Evolutionary conservation across 2,113 vertebrate genomes (phyloP), one percentile per base, ranked within the genome.

Genomic region (Heptranchias perlo): DNA sequence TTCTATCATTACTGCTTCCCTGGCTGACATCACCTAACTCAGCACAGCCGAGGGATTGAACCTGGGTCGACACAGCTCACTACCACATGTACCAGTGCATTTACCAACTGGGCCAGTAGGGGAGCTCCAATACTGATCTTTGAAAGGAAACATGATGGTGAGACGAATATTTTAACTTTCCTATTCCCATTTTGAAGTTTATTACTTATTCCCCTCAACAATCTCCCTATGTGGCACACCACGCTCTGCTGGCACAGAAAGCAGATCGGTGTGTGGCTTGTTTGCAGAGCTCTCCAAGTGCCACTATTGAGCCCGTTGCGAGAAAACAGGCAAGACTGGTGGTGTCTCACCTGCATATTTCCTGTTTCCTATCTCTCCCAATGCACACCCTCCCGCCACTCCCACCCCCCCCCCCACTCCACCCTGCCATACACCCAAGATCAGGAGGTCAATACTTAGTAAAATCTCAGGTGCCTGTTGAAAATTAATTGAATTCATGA

Each of bases 401-500:
- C 47, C 23, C 86, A 78, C 35, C 10, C 39, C 47, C 18, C 0
- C 78, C 18, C 78, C 21, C 78, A 44, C 16, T 44, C 78, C 78
- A 82, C 78, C 39, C 39, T 7, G 39, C 25, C 52, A 58, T 31
- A 58, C 52, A 58, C 10, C 49, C 87, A 91, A 91, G 58, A n/a
- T 58, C 87, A 54, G 49, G 49, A 89, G 49, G 86, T 91, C 87
- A 91, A 35, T 35, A 58, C 52, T 91, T 31, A 54, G 87, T 58
- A 35, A 89, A 58, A 58, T 58, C 87, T 58, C 52, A 91, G 54
- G 87, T 35, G 52, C 28, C 54, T 91, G 28, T 35, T 58, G 14
- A 91, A 91, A 91, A 91, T 31, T 54, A 89, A 89, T 52, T 89
- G 49, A 89, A n/a, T 91, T 91, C 10, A 58, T 54, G 25, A 58